phyloP scores from a whole-genome alignment of 2,888 invertebrate genomes.

The Trissonchulus sp. region DNA sequence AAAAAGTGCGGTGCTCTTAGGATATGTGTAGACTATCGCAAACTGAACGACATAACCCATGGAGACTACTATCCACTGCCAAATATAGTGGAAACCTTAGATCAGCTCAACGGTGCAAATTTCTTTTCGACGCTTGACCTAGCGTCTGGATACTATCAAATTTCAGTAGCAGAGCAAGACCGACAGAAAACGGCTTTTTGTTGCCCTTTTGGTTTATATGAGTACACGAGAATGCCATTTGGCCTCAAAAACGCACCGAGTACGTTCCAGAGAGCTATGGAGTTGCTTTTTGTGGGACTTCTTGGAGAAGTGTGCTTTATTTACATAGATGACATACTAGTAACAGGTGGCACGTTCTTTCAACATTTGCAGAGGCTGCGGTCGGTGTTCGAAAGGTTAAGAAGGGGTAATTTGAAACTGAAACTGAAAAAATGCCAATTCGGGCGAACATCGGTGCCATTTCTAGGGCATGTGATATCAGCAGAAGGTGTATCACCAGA shows the following conservation, averaged over 20 bases:
- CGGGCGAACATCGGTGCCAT: not conserved
- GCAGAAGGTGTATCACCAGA: not conserved
- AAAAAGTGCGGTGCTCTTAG: not conserved
- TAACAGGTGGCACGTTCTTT: not conserved
- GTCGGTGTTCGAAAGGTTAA: not conserved
- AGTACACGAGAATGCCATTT: slow-evolving; percentile 36
- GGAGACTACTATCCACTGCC: slow-evolving; percentile 9
- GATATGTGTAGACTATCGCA: not conserved
- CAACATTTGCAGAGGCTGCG: not conserved
- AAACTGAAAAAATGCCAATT: slow-evolving; percentile 14
- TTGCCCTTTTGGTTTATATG: slow-evolving; percentile 33
- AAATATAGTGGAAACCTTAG: not conserved
- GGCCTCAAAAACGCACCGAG: slow-evolving; percentile 35
- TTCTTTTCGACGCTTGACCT: slow-evolving; percentile 27
- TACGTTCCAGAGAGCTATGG: slow-evolving; percentile 34
- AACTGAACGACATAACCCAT: not conserved
- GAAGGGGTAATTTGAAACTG: not conserved
- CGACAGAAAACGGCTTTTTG: slow-evolving; percentile 34
- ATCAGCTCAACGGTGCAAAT: not conserved
- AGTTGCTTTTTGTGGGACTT: slow-evolving; percentile 5
- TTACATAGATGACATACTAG: slow-evolving; percentile 24
- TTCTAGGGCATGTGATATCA: slow-evolving; percentile 9
- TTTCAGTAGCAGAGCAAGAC: slow-evolving; percentile 30
- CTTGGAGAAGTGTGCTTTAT: slow-evolving; percentile 3
- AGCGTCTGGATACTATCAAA: slow-evolving; percentile 30